Base-by-base conservation (phyloP, 2,797 vertebrate genomes). In the Lagodon rhomboides region DNA sequence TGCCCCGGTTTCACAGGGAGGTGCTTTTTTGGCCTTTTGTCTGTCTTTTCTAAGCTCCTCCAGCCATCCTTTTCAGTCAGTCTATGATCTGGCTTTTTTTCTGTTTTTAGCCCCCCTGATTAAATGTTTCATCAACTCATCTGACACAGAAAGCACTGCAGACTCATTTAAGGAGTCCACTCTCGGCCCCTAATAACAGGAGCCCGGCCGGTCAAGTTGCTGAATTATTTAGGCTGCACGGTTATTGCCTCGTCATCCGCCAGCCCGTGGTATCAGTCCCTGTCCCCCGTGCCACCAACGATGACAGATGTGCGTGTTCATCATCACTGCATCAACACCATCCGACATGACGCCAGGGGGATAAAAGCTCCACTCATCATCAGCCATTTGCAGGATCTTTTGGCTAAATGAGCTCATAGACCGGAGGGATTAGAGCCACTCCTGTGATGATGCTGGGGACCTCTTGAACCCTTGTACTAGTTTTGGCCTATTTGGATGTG, bases 11-110 rank as follows among this genome's bases (percentile, higher is more conserved):
- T 88, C 85, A 77, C 79, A 62, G 73, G 82, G 85, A 83, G 86
- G 54, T 69, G 77, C 75, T 80, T 78, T 34, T 34, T 77, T 75
- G 87, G 85, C 78, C 86, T 81, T 92, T 91, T 90, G 87, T 88
- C 59, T 86, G 30, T 53, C 76, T 63, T 61, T 75, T 50, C 34
- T 27, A 64, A 82, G 56, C 78, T 66, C 22, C 68, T 47, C 59
- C 15, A 15, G 34, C 61, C 61, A 54, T 56, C 38, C 17, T 49
- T 22, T 49, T 73, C 58, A 44, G 68, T 23, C 58, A 15, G 44
- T 62, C 70, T 76, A 50, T 34, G 34, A 34, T 51, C 38, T 6
- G 15, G 13, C n/a, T 51, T 16, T 7, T 61, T 59, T 17, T 49
- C n/a, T 22, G 34, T 34, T 18, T 38, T n/a, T 1, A 17, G 1